Evolutionary conservation across 2,888 invertebrate genomes (phyloP), one percentile per base, ranked within the genome.

Genomic region (Aspidapion aeneum): DNA sequence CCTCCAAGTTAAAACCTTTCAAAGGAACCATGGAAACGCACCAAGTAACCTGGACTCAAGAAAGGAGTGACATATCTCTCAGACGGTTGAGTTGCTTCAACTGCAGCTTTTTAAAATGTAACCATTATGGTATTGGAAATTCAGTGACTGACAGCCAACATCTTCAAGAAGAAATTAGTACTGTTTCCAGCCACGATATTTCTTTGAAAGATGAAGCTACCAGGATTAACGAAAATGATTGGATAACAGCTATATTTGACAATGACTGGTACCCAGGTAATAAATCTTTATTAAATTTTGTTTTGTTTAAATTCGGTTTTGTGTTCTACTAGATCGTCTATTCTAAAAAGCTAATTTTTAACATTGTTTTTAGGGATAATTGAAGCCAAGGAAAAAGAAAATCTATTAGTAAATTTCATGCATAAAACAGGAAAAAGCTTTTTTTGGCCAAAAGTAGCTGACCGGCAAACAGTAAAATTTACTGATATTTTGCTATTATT

Each of bases 181-280:
- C 7, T 12, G 16, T 17, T 56, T 20, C 19, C 21, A 56, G 21
- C 18, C 19, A 20, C 21, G 16, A 56, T 56, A 19, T 20, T 56
- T n/a, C 35, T 12, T n/a, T n/a, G 12, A 35, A 35, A 3, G 35
- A 35, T 12, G 12, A 35, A n/a, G 12, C 12, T 35, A 12, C 35
- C 35, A 35, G 51, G 51, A 51, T n/a, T n/a, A 55, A 20, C 16
- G 19, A 18, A 18, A 57, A 57, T 57, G 21, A 57, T 22, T 57
- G 57, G 57, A 57, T 57, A 20, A 21, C 35, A 57, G 57, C 57
- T 20, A 57, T 57, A 57, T 57, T 21, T 22, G 57, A 57, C 21
- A 49, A 60, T 1, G 21, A 55, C 16, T 60, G 55, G 55, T 55
- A 60, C 19, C 60, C 60, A 60, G 55, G 60, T 54, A 60, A 52